Base-by-base conservation (phyloP, 2,797 vertebrate genomes). In the Lacerta viridis region DNA sequence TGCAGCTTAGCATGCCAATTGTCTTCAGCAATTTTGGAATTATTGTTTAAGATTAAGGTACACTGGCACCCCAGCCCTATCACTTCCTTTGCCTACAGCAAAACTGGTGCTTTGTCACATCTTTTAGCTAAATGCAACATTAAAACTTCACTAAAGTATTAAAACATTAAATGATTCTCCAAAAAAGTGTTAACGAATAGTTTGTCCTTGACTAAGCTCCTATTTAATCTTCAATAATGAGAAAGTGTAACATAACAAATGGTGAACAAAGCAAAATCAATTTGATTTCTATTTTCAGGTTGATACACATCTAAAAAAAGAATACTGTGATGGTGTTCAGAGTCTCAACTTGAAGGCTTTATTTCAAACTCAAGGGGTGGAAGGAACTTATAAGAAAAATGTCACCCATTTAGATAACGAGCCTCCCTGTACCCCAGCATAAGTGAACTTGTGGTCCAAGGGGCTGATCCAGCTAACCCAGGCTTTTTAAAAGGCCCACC, bases 241-340 rank as follows among this genome's bases (percentile, higher is more conserved):
- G 50, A 27, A 88, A 83, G 88, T 0, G 5, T 80, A 90, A 33
- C 46, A 84, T 82, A 59, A 55, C 84, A 90, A 91, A 89, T 27
- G 0, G 87, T 27, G 50, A 87, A 91, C 86, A 64, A 46, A 33
- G 23, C 74, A 36, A 68, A 90, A 55, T n/a, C 87, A 64, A 33
- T 85, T 80, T 79, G 81, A 80, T 81, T 93, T 92, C 84, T 87
- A 50, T 46, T 86, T 90, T 92, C 91, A 88, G 68, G 36, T 23
- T 74, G 10, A 55, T 36, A 3, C 1, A 72, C 18, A 23, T 68
- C 64, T 55, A 0, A 55, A 55, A 55, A 55, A 55, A 55, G 50
- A 55, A 55, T 15, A 55, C 13, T 55, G 50, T 55, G 50, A 55
- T 20, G 9, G 3, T 59, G 69, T 87, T 91, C 66, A 84, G 87